Percentiles rank a stretch among this genome's conserved stretches.
Conservation (phyloP, 2,888 invertebrate species). For the Dermolepida albohirtum region DNA sequence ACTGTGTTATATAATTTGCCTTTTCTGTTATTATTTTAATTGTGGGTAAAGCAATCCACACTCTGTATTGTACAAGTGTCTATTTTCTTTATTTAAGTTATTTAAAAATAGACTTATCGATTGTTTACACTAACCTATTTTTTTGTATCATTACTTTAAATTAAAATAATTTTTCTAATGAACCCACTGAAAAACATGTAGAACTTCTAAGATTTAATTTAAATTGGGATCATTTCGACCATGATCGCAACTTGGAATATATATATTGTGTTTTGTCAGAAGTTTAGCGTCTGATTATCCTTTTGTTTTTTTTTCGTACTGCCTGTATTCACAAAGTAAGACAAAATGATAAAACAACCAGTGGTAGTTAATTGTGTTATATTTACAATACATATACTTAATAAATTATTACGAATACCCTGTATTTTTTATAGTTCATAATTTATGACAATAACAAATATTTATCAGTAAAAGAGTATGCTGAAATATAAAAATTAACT, state of each 20-base stretch:
- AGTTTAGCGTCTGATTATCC: slow-evolving; percentile 22
- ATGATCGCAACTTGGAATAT: not conserved
- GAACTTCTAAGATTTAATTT: slow-evolving; percentile 10
- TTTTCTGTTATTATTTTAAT: slow-evolving; percentile 40
- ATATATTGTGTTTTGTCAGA: slow-evolving; percentile 29
- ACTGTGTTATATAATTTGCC: slow-evolving; percentile 40
- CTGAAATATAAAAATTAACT: no score
- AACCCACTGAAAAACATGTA: slow-evolving; percentile 19
- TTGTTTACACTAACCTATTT: slow-evolving; percentile 35
- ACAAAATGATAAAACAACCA: slow-evolving; percentile 43
- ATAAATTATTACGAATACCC: slow-evolving; percentile 59
- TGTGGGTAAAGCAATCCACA: slow-evolving; percentile 39
- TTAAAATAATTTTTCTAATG: slow-evolving; percentile 11
- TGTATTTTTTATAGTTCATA: slow-evolving; percentile 32
- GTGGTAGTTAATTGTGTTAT: slow-evolving; percentile 60
- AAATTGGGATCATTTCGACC: slow-evolving; percentile 5
- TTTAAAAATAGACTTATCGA: slow-evolving; percentile 41
- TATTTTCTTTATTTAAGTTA: slow-evolving; percentile 41
- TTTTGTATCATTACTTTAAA: slow-evolving; percentile 17
- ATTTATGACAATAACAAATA: slow-evolving; percentile 17
- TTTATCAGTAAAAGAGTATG: not conserved
- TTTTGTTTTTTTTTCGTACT: slow-evolving; percentile 50
- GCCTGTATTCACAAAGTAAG: slow-evolving; percentile 48
- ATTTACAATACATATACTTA: slow-evolving; percentile 60
- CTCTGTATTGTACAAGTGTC: slow-evolving; percentile 36